These are phyloP conservation scores for Euplexia lucipara DNA, from an alignment of 2,888 invertebrate genomes.

Conservation along the genomic window DNA sequence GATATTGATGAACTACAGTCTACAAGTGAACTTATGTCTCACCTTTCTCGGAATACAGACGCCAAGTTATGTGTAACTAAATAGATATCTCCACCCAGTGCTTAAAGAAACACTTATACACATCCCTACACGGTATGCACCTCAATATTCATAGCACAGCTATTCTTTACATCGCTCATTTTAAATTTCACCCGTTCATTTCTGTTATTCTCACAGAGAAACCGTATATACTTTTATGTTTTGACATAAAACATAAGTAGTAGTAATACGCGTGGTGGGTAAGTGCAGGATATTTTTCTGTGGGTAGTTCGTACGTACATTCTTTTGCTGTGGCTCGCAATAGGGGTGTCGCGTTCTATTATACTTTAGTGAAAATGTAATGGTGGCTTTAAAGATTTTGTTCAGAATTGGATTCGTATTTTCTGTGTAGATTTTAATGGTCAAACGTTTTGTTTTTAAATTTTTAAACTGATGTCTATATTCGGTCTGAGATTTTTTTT, in stretches of 20 bases:
- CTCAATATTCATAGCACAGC: slow-evolving; percentile 12
- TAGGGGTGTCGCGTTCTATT: slow-evolving; percentile 55
- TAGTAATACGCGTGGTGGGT: slow-evolving; percentile 60
- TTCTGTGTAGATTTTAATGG: slow-evolving; percentile 5
- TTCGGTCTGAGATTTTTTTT: too few species aligned
- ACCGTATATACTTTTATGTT: slow-evolving; percentile 65
- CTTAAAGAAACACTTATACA: slow-evolving; percentile 11
- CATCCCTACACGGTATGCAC: neutral
- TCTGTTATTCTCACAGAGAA: slow-evolving; percentile 64
- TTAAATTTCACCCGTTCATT: slow-evolving; percentile 62
- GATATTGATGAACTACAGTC: too few species aligned
- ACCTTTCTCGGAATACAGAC: too few species aligned
- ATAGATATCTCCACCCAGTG: too few species aligned
- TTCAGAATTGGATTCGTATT: slow-evolving; percentile 32
- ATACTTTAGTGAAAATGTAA: slow-evolving; percentile 48
- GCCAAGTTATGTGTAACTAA: too few species aligned
- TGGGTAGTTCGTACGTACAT: slow-evolving; percentile 32
- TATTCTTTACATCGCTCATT: slow-evolving; percentile 48
- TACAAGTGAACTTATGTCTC: too few species aligned
- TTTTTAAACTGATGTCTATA: too few species aligned
- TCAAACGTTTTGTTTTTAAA: slow-evolving; percentile 15
- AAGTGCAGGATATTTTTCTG: slow-evolving; percentile 66
- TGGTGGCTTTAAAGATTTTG: slow-evolving; percentile 31
- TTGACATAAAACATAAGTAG: slow-evolving; percentile 67
- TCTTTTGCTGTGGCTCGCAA: slow-evolving; percentile 40